phyloP scores from a whole-genome alignment of 2,113 vertebrate genomes.

The Papio anubis region DNA sequence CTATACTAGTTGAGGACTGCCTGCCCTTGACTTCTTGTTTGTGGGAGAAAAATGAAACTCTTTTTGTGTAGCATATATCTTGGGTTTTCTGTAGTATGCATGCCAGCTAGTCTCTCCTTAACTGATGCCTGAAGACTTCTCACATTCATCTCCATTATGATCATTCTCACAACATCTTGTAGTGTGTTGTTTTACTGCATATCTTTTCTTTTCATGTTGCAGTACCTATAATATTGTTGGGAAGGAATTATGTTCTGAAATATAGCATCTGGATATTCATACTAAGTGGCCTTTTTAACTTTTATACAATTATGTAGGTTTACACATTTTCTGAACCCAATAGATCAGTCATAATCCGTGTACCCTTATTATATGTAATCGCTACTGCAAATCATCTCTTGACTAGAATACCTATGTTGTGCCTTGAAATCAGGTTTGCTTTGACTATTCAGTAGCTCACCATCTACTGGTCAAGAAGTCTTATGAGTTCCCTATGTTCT shows the following conservation, averaged over 20 bases:
- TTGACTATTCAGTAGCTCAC: neutral
- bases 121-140: neutral
- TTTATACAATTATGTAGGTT: neutral
- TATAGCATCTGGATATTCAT: neutral
- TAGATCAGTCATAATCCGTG: neutral
- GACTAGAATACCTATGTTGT: neutral
- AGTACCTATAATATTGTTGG: neutral
- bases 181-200: neutral
- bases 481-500: neutral
- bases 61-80: neutral
- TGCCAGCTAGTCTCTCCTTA: neutral
- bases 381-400: neutral
- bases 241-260: conserved; percentile 4
- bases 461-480: neutral
- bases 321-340: neutral
- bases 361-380: neutral
- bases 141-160: neutral
- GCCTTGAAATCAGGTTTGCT: neutral
- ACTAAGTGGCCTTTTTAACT: neutral
- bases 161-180: neutral
- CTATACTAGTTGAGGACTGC: neutral
- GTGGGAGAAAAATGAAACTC: neutral
- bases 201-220: neutral
- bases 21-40: neutral
- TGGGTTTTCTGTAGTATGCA: neutral